These are phyloP conservation scores for Chouioia cunea DNA, from an alignment of 2,888 invertebrate species.

Conservation along the genomic window DNA sequence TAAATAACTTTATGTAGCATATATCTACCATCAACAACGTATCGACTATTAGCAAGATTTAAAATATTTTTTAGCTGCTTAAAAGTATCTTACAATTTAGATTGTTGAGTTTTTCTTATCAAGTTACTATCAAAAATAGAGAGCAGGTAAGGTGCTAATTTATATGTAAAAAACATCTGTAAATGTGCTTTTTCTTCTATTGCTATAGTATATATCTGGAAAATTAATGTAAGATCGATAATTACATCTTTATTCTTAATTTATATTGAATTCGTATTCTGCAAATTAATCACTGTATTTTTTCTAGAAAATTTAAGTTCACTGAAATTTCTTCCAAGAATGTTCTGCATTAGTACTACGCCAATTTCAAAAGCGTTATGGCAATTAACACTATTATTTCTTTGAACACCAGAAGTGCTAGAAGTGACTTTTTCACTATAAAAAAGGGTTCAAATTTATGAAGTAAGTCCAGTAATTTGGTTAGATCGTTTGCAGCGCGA, in stretches of 20 bases:
- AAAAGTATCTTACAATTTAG: too few species aligned
- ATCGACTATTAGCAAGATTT: too few species aligned
- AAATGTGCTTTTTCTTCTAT: too few species aligned
- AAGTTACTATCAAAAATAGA: too few species aligned
- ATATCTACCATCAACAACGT: too few species aligned
- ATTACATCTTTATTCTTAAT: slow-evolving; percentile 52
- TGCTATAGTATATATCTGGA: slow-evolving; percentile 47
- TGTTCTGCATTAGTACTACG: slow-evolving; percentile 31
- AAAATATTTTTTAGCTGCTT: too few species aligned
- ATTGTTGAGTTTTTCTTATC: too few species aligned
- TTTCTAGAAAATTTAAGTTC: slow-evolving; percentile 55
- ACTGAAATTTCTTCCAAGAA: slow-evolving; percentile 54
- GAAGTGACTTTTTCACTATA: slow-evolving; percentile 45
- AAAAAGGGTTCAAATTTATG: slow-evolving; percentile 51
- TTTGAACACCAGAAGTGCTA: slow-evolving; percentile 49
- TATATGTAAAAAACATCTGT: too few species aligned
- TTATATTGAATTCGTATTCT: slow-evolving; percentile 49
- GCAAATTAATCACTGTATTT: slow-evolving; percentile 55
- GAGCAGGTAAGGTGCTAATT: too few species aligned
- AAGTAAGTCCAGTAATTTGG: too few species aligned
- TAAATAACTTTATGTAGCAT: too few species aligned
- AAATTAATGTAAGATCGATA: slow-evolving; percentile 52
- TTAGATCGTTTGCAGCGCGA: too few species aligned
- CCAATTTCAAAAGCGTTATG: slow-evolving; percentile 46
- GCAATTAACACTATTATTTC: slow-evolving; percentile 43